Conservation (phyloP, 2,888 invertebrate genomes). For the Chydorus sphaericus region DNA sequence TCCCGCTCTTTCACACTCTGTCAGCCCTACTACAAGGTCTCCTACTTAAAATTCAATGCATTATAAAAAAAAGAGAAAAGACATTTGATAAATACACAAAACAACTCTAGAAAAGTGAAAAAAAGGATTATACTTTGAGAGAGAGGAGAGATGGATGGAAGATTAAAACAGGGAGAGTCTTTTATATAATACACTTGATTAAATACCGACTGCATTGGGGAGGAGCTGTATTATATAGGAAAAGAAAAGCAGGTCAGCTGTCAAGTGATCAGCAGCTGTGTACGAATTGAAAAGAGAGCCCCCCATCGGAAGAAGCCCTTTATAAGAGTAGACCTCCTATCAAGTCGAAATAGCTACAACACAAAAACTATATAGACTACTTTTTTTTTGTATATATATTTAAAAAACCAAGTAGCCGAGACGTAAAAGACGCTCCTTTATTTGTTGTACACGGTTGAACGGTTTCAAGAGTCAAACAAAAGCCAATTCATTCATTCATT, state of each 20-base stretch:
- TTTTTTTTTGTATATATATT: background rate
- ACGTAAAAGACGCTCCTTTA: background rate
- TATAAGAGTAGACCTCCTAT: too few relatives aligned
- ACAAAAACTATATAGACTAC: too few relatives aligned
- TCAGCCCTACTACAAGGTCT: too few relatives aligned
- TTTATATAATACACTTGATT: background rate
- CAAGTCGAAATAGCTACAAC: too few relatives aligned
- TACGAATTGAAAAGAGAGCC: background rate
- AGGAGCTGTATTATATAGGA: background rate
- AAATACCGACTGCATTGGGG: background rate
- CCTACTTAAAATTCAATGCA: too few relatives aligned
- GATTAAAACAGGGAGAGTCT: background rate
- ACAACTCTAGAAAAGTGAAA: too few relatives aligned
- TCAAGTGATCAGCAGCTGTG: slow-evolving; percentile 7
- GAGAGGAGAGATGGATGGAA: background rate
- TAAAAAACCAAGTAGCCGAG: slow-evolving; percentile 4
- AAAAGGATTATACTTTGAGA: background rate
- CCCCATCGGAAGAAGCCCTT: too few relatives aligned
- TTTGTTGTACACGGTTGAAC: background rate
- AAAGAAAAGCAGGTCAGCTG: slow-evolving; percentile 1
- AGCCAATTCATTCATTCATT: background rate
- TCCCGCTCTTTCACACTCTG: too few relatives aligned
- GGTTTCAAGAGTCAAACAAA: background rate
- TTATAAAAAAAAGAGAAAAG: too few relatives aligned
- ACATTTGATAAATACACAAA: too few relatives aligned